Evolutionary conservation across 1,140 invertebrate species (phyloP).

Genomic region (Bombus picipes): DNA sequence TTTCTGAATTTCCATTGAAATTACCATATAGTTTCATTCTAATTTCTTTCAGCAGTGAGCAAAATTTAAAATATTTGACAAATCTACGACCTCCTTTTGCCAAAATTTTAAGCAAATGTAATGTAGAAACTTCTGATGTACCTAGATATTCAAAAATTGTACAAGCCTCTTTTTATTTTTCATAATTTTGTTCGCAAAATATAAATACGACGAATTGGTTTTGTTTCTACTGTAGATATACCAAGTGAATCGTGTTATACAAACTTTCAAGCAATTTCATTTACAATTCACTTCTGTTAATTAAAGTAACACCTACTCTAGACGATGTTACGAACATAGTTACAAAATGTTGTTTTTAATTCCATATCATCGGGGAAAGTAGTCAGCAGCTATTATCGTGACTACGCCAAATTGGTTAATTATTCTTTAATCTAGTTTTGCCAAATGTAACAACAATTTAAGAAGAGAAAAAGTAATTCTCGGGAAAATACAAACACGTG

Average conservation of each 20-base stretch:
- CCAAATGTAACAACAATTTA: background rate
- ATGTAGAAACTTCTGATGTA: background rate
- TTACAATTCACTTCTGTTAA: background rate
- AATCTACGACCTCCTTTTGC: background rate
- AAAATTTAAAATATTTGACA: background rate
- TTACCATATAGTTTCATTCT: background rate
- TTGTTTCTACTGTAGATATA: background rate
- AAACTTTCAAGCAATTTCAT: background rate
- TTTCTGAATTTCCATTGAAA: background rate
- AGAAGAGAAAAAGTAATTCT: background rate
- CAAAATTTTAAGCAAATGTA: background rate
- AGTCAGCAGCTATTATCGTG: background rate
- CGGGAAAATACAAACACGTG: background rate
- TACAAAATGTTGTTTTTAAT: background rate
- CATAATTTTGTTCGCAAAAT: background rate
- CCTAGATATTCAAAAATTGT: too few species aligned
- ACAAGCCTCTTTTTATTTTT: background rate
- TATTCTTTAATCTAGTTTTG: slow-evolving; percentile 1
- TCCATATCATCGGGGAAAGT: background rate
- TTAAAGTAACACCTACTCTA: background rate
- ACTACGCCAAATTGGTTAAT: background rate
- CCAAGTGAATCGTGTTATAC: background rate
- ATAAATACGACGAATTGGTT: background rate
- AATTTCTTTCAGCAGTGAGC: background rate
- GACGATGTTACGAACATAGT: background rate